Conservation (phyloP, 2,113 vertebrate genomes). For the Protobothrops mucrosquamatus region DNA sequence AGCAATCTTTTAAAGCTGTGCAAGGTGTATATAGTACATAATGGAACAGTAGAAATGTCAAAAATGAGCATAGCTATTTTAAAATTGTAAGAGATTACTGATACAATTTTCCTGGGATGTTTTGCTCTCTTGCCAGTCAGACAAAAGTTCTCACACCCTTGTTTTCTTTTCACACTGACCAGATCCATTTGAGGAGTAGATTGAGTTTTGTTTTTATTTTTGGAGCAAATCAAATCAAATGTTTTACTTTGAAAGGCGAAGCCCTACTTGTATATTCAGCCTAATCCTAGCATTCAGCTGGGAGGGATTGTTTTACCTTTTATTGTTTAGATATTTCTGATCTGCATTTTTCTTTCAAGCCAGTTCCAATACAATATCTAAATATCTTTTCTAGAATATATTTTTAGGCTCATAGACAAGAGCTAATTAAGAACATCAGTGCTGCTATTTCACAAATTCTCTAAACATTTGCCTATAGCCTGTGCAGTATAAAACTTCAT, state of each 20-base stretch:
- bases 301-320: not conserved
- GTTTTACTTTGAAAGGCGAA: not conserved
- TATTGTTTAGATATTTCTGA: not conserved
- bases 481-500: not conserved
- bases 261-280: not conserved
- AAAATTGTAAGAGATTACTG: not conserved
- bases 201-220: not conserved
- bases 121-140: not conserved
- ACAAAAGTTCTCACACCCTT: not conserved
- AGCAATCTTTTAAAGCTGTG: not conserved
- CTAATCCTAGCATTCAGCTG: not conserved
- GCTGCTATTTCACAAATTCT: not conserved
- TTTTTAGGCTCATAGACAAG: not conserved
- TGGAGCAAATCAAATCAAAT: not conserved
- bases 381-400: not conserved
- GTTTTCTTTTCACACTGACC: not conserved
- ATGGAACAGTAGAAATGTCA: not conserved
- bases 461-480: not conserved
- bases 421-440: not conserved
- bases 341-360: not conserved
- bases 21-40: not conserved
- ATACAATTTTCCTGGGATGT: not conserved
- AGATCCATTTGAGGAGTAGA: not conserved
- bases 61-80: constrained; percentile 16
- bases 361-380: not conserved